Base-by-base conservation (phyloP, 2,797 vertebrate genomes). In the Synaphobranchus kaupii region DNA sequence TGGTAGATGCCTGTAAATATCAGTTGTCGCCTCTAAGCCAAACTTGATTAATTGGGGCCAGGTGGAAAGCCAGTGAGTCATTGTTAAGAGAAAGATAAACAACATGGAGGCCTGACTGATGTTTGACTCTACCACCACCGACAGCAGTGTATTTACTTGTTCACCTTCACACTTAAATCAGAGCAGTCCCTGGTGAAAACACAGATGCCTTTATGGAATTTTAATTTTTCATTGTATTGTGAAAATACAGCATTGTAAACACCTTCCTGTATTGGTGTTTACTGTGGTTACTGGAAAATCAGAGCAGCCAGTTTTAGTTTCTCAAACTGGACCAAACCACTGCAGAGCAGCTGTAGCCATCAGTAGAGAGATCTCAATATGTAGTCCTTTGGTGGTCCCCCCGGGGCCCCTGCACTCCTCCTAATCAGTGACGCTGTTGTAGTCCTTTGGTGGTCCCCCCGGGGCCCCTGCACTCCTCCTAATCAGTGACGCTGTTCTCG, bases 41-140 rank as follows among this genome's bases (percentile, higher is more conserved):
- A 28, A 83, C 22, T 15, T 50, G 78, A 28, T 48, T 60, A 73
- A 17, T n/a, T 56, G 44, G 25, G 31, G 31, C 22, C 28, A 86
- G 44, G 52, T 44, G 50, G 25, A 56, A n/a, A 56, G 44, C 50
- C 84, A 25, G 7, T 44, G 31, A 44, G 39, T 76, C 39, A 25
- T 39, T 78, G 34, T 39, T 44, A 22, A 17, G 39, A 44, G 73
- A 44, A 78, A 22, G 1, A 31, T 20, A 39, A 34, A 58, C 28
- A 34, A 78, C 4, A 81, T 84, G 52, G 86, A 48, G 63, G 4
- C 85, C 10, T 39, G 54, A 63, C 58, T 47, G 25, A 54, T 52
- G 39, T 85, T 44, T 86, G 68, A 15, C 39, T 34, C 28, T 78
- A 44, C 73, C 20, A 17, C 66, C 86, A 76, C 63, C 81, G 73